Percentiles rank a stretch among this genome's conserved stretches.
Evolutionary conservation across 2,113 vertebrate genomes (phyloP).

Genomic region (Fregetta grallaria): DNA sequence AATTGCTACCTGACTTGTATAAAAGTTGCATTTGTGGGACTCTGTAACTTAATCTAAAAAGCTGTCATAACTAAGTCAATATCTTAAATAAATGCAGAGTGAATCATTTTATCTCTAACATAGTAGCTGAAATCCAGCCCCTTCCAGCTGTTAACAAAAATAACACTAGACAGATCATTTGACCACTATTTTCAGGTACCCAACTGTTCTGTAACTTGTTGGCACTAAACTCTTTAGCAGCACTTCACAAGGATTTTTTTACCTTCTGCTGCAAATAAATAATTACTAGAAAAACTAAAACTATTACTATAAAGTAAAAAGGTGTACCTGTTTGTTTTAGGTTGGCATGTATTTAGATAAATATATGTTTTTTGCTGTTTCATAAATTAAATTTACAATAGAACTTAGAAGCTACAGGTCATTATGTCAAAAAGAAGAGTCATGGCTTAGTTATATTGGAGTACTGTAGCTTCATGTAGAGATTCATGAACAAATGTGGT

Average conservation of each 20-base stretch:
- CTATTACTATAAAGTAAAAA: background rate
- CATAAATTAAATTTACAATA: background rate
- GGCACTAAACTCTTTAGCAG: background rate
- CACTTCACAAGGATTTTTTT: background rate
- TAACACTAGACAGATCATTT: background rate
- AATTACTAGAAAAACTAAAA: background rate
- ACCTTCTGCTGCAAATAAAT: background rate
- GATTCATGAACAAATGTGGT: background rate
- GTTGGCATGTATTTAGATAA: background rate
- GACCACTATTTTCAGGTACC: background rate
- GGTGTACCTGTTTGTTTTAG: background rate
- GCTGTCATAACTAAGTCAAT: background rate
- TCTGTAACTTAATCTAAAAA: background rate
- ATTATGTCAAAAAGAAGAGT: background rate
- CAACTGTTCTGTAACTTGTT: background rate
- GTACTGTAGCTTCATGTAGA: background rate
- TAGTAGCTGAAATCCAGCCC: background rate
- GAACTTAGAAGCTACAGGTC: background rate
- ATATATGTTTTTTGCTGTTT: background rate
- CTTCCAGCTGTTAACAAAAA: background rate
- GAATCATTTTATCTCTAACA: background rate
- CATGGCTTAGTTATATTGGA: background rate
- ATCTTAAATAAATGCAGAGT: background rate
- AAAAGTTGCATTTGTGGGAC: background rate
- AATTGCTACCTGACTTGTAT: background rate